These are phyloP conservation scores for Lasioglossum baleicum DNA, from an alignment of 1,140 invertebrate species.

Conservation along the genomic window DNA sequence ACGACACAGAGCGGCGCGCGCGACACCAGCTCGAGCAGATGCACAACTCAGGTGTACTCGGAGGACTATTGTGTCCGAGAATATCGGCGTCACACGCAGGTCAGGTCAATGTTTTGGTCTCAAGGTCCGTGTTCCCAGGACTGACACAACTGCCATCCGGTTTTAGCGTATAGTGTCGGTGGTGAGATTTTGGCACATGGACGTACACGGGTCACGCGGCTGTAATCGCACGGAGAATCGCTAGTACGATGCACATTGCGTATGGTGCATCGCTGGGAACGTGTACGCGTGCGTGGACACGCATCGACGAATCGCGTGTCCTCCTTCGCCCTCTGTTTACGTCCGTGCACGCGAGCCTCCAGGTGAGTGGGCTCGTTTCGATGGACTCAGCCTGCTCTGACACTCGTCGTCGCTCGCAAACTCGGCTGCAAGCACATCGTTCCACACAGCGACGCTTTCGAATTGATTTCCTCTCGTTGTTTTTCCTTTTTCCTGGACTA, in stretches of 20 bases:
- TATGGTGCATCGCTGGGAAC: background rate
- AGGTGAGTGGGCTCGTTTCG: background rate
- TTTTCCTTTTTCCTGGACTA: background rate
- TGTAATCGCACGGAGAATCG: background rate
- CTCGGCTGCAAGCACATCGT: background rate
- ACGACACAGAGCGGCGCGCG: background rate
- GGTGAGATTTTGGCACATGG: background rate
- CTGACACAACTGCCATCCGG: no score
- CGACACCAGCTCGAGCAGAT: no score
- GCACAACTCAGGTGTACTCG: no score
- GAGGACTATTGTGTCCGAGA: no score
- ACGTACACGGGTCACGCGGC: constrained; percentile 8
- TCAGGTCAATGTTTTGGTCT: constrained; percentile 6
- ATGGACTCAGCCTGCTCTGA: background rate
- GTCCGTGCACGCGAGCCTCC: constrained; percentile 25
- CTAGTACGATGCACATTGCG: constrained; percentile 16
- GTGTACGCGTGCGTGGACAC: constrained; percentile 45
- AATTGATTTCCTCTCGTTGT: background rate
- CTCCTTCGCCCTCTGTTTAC: constrained; percentile 39
- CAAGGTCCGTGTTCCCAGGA: no score
- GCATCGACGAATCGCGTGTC: constrained; percentile 37
- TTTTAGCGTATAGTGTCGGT: background rate
- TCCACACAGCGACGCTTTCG: background rate
- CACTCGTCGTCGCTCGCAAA: background rate
- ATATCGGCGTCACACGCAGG: background rate